phyloP scores from a whole-genome alignment of 2,888 invertebrate species.

The Brenthis hecate region DNA sequence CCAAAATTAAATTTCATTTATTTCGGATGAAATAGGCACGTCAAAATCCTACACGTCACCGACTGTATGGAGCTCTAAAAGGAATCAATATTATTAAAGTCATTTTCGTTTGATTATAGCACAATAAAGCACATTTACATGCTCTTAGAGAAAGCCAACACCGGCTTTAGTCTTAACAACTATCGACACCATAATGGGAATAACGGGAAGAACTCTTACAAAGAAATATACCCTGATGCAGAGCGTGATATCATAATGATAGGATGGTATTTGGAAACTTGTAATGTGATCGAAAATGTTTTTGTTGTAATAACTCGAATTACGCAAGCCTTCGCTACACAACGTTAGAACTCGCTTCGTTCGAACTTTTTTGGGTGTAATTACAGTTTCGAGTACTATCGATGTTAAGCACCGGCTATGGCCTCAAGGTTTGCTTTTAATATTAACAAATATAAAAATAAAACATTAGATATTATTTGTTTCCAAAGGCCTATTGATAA shows the following conservation, averaged over 20 bases:
- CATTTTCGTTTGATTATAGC: constrained; percentile 33
- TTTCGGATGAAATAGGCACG: too few relatives aligned
- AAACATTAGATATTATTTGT: constrained; percentile 6
- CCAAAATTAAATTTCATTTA: too few relatives aligned
- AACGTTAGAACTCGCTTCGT: background rate
- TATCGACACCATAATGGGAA: constrained; percentile 51
- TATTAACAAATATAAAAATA: constrained; percentile 13
- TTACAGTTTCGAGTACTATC: constrained; percentile 24
- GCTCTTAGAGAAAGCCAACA: constrained; percentile 55
- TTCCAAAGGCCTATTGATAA: background rate
- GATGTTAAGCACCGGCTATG: constrained; percentile 19
- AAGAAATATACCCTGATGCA: constrained; percentile 52
- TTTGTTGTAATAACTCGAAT: constrained; percentile 12
- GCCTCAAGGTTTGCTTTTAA: constrained; percentile 28
- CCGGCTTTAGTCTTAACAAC: constrained; percentile 42
- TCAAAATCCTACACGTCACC: too few relatives aligned
- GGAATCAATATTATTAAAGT: background rate
- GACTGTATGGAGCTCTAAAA: background rate
- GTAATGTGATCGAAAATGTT: constrained; percentile 48
- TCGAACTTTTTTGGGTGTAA: constrained; percentile 19
- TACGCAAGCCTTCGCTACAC: constrained; percentile 4
- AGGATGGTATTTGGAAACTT: constrained; percentile 42
- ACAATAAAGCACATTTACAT: constrained; percentile 54
- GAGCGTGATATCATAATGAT: constrained; percentile 50
- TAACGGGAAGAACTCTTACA: constrained; percentile 49